phyloP scores from a whole-genome alignment of 2,888 invertebrate genomes.

The Odontocerum albicorne region DNA sequence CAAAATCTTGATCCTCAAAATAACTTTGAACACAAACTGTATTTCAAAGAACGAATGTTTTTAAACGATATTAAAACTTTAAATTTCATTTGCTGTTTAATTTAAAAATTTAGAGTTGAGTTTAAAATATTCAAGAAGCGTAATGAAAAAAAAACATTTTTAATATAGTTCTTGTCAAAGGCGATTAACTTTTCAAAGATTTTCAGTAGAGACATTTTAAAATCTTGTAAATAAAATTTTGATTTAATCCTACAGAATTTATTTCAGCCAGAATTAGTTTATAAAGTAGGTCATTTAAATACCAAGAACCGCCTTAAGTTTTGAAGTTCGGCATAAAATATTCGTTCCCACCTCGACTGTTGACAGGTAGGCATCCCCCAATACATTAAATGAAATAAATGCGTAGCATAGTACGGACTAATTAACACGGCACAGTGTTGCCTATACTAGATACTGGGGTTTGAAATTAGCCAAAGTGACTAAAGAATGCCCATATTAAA shows the following conservation, averaged over 20 bases:
- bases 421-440: slow-evolving; percentile 5
- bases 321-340: background rate
- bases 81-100: too few species aligned
- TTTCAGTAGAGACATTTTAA: background rate
- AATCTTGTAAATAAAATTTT: slow-evolving; percentile 7
- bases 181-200: slow-evolving; percentile 5
- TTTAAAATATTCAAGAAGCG: too few species aligned
- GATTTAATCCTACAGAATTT: slow-evolving; percentile 5
- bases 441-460: slow-evolving; percentile 3
- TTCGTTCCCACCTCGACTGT: background rate
- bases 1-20: too few species aligned
- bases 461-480: slow-evolving; percentile 14
- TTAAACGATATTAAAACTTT: too few species aligned
- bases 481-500: slow-evolving; percentile 14
- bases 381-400: slow-evolving; percentile 3
- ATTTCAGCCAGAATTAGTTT: background rate
- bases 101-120: too few species aligned
- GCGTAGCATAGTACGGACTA: slow-evolving; percentile 1
- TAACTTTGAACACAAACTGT: too few species aligned
- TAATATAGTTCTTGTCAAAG: too few species aligned
- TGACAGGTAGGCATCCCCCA: background rate
- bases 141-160: too few species aligned
- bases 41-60: too few species aligned
- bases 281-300: slow-evolving; percentile 4
- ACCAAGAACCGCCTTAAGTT: background rate